Evolutionary conservation across 2,797 vertebrate species (phyloP).

Genomic region (Ptychadena robeensis): DNA sequence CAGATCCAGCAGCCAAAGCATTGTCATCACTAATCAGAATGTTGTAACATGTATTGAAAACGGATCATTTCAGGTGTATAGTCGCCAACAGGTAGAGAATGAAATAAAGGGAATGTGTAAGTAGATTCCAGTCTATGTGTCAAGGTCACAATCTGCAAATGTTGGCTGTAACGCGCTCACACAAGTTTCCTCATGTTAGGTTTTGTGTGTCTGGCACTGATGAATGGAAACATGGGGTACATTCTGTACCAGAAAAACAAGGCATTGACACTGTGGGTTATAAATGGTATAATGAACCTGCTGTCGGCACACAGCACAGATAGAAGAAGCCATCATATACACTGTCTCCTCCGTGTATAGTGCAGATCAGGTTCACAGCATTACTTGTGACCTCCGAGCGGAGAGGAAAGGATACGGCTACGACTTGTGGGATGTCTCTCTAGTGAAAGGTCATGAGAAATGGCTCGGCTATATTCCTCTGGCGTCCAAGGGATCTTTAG

Average conservation of each 20-base stretch:
- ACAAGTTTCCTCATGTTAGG: not conserved
- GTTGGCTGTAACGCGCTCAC: not conserved
- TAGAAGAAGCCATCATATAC: not conserved
- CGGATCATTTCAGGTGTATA: no score
- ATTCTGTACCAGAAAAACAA: slow-evolving; percentile 1
- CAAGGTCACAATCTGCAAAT: not conserved
- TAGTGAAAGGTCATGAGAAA: slow-evolving; percentile 60
- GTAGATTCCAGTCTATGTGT: not conserved
- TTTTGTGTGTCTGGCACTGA: not conserved
- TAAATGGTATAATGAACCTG: not conserved
- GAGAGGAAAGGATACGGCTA: slow-evolving; percentile 25
- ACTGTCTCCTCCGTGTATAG: not conserved
- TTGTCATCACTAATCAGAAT: no score
- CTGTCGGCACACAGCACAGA: no score
- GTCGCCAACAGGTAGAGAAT: no score
- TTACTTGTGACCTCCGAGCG: slow-evolving; percentile 28
- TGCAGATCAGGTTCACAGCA: slow-evolving; percentile 30
- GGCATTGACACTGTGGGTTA: not conserved
- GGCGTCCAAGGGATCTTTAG: slow-evolving; percentile 38
- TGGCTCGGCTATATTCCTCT: slow-evolving; percentile 38
- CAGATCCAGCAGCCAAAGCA: no score
- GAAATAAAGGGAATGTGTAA: not conserved
- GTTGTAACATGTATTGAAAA: no score
- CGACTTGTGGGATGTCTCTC: slow-evolving; percentile 21
- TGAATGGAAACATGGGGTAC: slow-evolving; percentile 18